These are phyloP conservation scores for Liopterus haemorrhoidalis DNA, from an alignment of 2,888 invertebrate genomes.

Conservation along the genomic window DNA sequence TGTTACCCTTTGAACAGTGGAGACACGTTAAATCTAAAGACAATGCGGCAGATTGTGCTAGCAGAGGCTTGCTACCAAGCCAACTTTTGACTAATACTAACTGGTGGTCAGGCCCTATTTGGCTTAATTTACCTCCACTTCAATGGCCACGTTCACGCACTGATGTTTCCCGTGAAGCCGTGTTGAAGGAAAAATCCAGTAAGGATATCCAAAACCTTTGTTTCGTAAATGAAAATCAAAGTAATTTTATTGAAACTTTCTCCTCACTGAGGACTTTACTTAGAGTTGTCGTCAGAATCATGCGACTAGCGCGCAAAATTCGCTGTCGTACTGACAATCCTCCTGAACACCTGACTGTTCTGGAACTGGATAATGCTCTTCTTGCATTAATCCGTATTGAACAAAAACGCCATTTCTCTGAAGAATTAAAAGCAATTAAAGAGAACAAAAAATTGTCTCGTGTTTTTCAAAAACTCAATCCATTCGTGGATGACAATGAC, in stretches of 20 bases:
- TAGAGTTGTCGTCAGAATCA: neutral
- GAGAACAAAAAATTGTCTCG: neutral
- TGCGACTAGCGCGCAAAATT: neutral
- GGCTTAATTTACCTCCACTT: neutral
- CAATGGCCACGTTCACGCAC: too few species aligned
- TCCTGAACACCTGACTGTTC: neutral
- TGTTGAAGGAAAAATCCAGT: too few species aligned
- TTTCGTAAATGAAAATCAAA: too few species aligned
- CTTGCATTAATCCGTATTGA: neutral
- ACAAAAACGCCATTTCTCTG: neutral
- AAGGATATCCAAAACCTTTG: too few species aligned
- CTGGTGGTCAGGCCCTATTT: neutral
- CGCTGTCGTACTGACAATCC: neutral
- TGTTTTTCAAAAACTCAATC: constrained; percentile 1
- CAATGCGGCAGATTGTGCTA: neutral
- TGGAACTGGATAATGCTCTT: neutral
- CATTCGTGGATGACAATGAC: constrained; percentile 1
- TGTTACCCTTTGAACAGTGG: neutral
- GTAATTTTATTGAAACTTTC: neutral
- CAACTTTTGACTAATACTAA: neutral
- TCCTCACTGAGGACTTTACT: neutral
- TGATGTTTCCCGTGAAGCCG: too few species aligned
- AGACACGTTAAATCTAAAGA: neutral
- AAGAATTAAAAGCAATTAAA: neutral
- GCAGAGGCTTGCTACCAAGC: neutral